A percentile compares a stretch with the other conserved stretches of the same genome.
phyloP scores from a whole-genome alignment of 2,113 vertebrate species.

The Marmota monax region DNA sequence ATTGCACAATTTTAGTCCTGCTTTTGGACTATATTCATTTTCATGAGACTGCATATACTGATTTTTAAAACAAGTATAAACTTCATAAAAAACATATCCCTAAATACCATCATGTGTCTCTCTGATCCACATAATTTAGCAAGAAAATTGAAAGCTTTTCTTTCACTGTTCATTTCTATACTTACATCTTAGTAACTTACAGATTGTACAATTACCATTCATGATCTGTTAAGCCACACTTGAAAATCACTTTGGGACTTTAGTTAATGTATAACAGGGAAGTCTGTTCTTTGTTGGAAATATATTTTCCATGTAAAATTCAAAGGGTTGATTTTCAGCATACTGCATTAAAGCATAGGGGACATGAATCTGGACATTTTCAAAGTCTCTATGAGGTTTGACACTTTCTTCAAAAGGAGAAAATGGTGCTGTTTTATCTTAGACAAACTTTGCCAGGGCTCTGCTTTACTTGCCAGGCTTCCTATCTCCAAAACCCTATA shows the following conservation, averaged over 20 bases:
- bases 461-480: background rate
- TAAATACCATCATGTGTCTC: background rate
- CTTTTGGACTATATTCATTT: conserved; percentile 45
- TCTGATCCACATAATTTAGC: conserved; percentile 49
- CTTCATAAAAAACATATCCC: conserved; percentile 38
- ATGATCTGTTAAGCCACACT: conserved; percentile 35
- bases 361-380: background rate
- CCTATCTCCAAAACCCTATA: background rate
- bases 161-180: conserved; percentile 7
- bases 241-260: conserved; percentile 39
- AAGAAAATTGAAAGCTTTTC: background rate
- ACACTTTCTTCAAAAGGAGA: background rate
- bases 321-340: background rate
- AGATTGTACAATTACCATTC: conserved; percentile 42
- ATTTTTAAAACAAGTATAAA: background rate
- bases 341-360: conserved; percentile 24
- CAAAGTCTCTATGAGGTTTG: conserved; percentile 31
- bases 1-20: conserved; percentile 27
- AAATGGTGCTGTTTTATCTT: background rate
- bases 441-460: background rate
- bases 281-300: conserved; percentile 38
- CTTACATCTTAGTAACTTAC: conserved; percentile 29
- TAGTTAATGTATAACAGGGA: conserved; percentile 37
- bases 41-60: conserved; percentile 1
- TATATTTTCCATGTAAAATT: conserved; percentile 52